Percentiles rank a stretch among this genome's conserved stretches.
Conservation (phyloP, 2,888 invertebrate species). For the Steinernema carpocapsae region DNA sequence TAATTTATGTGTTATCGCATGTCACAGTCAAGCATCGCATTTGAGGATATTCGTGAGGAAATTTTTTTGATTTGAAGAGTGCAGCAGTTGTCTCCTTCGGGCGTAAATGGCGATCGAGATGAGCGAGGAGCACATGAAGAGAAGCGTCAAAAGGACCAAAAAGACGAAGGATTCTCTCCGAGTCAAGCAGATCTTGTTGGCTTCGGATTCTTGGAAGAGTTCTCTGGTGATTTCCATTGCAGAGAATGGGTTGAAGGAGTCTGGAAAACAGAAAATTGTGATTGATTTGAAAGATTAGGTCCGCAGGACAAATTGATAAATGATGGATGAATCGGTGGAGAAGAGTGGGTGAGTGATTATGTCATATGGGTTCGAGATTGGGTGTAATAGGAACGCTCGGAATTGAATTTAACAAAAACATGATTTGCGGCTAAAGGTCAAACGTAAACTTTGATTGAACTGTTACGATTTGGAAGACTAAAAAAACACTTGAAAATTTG, state of each 20-base stretch:
- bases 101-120: constrained; percentile 17
- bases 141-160: not conserved
- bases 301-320: too few relatives aligned
- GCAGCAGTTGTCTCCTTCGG: not conserved
- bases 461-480: too few relatives aligned
- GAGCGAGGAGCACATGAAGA: not conserved
- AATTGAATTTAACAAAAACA: too few relatives aligned
- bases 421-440: too few relatives aligned
- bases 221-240: not conserved
- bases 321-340: too few relatives aligned
- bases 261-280: not conserved
- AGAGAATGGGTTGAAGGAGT: not conserved
- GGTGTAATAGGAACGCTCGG: too few relatives aligned
- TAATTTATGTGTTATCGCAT: not conserved
- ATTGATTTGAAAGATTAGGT: not conserved
- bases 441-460: too few relatives aligned
- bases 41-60: not conserved
- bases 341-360: too few relatives aligned
- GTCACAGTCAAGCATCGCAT: constrained; percentile 7
- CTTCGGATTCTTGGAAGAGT: not conserved
- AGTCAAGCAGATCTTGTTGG: not conserved
- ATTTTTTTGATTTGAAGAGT: not conserved
- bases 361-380: too few relatives aligned
- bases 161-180: not conserved
- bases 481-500: too few relatives aligned